Evolutionary conservation across 2,888 invertebrate genomes (phyloP), one percentile per base, ranked within the genome.

Genomic region (Ditula angustiorana): DNA sequence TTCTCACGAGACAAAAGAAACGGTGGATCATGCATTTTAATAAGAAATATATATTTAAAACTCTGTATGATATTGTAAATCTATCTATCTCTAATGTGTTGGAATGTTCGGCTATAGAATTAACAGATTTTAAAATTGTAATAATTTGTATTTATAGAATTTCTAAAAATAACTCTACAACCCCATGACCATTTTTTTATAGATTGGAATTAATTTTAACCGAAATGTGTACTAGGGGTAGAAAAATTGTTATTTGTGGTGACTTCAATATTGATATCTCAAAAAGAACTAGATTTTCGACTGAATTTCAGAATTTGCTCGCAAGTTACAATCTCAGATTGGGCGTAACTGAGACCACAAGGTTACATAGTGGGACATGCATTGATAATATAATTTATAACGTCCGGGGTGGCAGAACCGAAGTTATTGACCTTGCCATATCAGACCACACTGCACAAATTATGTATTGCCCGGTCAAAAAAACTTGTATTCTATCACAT

Each of bases 221-320:
- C 28, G 44, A 60, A 41, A 41, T 41, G 10, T 41, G 16, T 19
- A 8, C 7, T 21, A 41, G n/a, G 2, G 21, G 41, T 16, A 56
- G 35, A 16, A 67, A 58, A 52, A 21, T 66, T 26, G 47, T 66
- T 37, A 37, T 66, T 11, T 33, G 58, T 23, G 66, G 61, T 21
- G 66, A 66, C 44, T 61, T 61, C 19, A 41, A 41, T 41, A 41
- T 41, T 8, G 41, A 41, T 41, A 41, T 41, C 0, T 10, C 10
- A 8, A 67, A 62, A 41, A 41, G 41, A 41, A 41, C 47, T 13
- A n/a, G n/a, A n/a, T n/a, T n/a, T n/a, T n/a, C n/a, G n/a, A n/a
- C n/a, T n/a, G n/a, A n/a, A n/a, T n/a, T n/a, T n/a, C n/a, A n/a
- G n/a, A n/a, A n/a, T n/a, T n/a, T n/a, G n/a, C n/a, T n/a, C n/a